Evolutionary conservation across 2,888 invertebrate genomes (phyloP), one percentile per base, ranked within the genome.

Genomic region (Drosophila paranaensis): DNA sequence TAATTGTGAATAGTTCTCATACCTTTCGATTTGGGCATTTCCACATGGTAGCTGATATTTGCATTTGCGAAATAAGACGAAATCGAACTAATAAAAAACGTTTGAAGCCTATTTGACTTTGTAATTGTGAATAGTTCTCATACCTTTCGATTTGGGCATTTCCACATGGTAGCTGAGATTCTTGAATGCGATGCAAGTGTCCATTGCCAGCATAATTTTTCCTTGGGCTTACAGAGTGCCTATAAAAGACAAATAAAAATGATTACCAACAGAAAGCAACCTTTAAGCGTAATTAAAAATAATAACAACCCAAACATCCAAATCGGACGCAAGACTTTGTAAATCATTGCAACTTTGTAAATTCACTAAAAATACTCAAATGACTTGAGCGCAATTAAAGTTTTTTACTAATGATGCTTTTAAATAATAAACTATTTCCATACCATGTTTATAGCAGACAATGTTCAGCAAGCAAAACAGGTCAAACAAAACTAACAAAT

Each of bases 151-250:
- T 16, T 46, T 45, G 6, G 11, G 14, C 10, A 40, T 25, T 27
- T n/a, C 6, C 43, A 70, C 64, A 3, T 39, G 27, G 10, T 64
- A 74, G 5, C 20, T 50, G 16, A 80, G 40, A 65, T 80, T 53
- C 45, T 50, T 50, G 60, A 71, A 77, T 30, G 9, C 14, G n/a
- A 76, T 61, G 39, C 54, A 51, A 20, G 53, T 37, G 20, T 33
- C 58, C 45, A 13, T 37, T 37, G 16, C 3, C 10, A 40, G 25
- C 46, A 50, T 46, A 9, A 16, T 65, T 61, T 40, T 5, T 13
- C 64, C 64, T 42, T 77, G 46, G 40, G 1, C 9, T 43, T 20
- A 2, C 20, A 45, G 50, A 45, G 35, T 39, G 58, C 33, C 64
- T 71, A 55, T 40, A 55, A 77, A 61, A 51, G 11, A 14, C 9